Evolutionary conservation across 2,888 invertebrate genomes (phyloP).

Genomic region (Brachyptera putata): DNA sequence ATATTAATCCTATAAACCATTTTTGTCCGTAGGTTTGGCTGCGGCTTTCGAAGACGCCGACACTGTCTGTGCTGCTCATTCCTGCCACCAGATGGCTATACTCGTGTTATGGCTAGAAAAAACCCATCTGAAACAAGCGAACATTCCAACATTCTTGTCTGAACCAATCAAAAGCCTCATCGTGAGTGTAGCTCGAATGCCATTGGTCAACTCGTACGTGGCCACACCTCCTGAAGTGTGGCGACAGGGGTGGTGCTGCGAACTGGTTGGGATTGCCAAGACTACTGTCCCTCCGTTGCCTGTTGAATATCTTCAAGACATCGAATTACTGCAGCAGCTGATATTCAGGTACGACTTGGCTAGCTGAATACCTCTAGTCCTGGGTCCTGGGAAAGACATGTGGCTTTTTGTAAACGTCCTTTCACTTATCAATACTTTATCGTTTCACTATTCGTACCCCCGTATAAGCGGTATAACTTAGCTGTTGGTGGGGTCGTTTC

Average conservation of each 20-base stretch:
- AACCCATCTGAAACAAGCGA: conserved; percentile 36
- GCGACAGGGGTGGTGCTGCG: conserved; percentile 55
- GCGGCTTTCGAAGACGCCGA: conserved; percentile 41
- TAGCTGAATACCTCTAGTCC: no score
- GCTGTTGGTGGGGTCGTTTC: no score
- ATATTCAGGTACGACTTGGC: conserved; percentile 61
- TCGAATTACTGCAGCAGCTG: conserved; percentile 81
- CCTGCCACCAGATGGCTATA: conserved; percentile 48
- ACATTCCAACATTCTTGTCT: conserved; percentile 47
- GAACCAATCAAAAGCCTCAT: conserved; percentile 45
- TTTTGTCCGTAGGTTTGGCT: conserved; percentile 39
- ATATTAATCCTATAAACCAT: no score
- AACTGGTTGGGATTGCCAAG: conserved; percentile 49
- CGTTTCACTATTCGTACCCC: no score
- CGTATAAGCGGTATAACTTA: no score
- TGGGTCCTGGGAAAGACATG: no score
- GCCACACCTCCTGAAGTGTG: conserved; percentile 62
- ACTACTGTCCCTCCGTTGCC: conserved; percentile 56
- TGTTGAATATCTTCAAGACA: conserved; percentile 70
- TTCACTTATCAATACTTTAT: no score
- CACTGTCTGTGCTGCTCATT: conserved; percentile 44
- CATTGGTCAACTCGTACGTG: conserved; percentile 60
- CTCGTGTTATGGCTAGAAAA: conserved; percentile 51
- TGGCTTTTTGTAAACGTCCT: no score
- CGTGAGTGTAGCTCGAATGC: conserved; percentile 54